phyloP scores from a whole-genome alignment of 2,113 vertebrate species.

The Podarcis cretensis region DNA sequence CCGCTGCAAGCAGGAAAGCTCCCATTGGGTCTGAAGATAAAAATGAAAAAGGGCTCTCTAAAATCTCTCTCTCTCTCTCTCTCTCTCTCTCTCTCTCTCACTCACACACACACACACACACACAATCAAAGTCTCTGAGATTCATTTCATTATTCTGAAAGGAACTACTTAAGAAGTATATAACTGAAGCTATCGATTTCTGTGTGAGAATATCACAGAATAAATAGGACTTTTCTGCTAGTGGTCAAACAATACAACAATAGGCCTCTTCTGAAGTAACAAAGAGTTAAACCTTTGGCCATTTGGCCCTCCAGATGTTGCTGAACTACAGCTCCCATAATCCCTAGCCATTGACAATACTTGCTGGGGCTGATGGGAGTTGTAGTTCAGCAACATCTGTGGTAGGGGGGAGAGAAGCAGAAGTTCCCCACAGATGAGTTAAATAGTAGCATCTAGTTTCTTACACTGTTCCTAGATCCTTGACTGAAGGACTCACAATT shows the following conservation, averaged over 20 bases:
- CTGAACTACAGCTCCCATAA: too few species aligned
- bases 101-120: too few species aligned
- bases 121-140: not conserved
- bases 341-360: too few species aligned
- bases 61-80: too few species aligned
- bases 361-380: too few species aligned
- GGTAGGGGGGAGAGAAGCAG: too few species aligned
- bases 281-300: not conserved
- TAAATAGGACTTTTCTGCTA: not conserved
- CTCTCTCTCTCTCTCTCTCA: too few species aligned
- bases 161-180: not conserved
- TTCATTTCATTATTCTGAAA: not conserved
- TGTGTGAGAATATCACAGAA: not conserved
- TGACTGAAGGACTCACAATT: not conserved
- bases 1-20: not conserved
- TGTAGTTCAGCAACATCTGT: too few species aligned
- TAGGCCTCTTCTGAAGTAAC: accelerated
- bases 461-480: accelerated
- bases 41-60: not conserved
- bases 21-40: too few species aligned
- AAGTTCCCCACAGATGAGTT: too few species aligned
- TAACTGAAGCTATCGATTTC: not conserved
- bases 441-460: not conserved
- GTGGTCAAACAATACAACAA: not conserved
- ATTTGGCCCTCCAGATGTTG: too few species aligned